These are phyloP conservation scores for Pleuronectes platessa DNA, from an alignment of 2,113 vertebrate genomes.

Conservation along the genomic window DNA sequence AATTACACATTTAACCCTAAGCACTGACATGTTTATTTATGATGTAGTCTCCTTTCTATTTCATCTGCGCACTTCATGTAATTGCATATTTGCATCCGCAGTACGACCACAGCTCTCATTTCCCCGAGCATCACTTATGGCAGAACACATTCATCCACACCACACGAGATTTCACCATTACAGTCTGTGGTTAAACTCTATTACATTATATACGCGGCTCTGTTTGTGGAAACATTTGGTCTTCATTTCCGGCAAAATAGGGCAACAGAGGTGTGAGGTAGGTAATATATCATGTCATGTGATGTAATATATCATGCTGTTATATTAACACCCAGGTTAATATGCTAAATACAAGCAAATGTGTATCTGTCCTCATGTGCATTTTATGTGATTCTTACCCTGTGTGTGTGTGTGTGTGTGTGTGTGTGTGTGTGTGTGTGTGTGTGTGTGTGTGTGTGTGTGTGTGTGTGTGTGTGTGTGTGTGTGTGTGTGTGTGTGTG, in stretches of 20 bases:
- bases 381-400: background rate
- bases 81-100: slow-evolving; percentile 71
- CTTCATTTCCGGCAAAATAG: slow-evolving; percentile 50
- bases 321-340: background rate
- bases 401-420: background rate
- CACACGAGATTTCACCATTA: slow-evolving; percentile 54
- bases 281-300: background rate
- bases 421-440: background rate
- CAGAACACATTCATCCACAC: slow-evolving; percentile 53
- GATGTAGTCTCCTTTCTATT: slow-evolving; percentile 62
- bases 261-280: slow-evolving; percentile 15
- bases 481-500: background rate
- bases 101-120: slow-evolving; percentile 39
- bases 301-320: slow-evolving; percentile 5
- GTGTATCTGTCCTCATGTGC: background rate
- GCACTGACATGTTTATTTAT: slow-evolving; percentile 75
- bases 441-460: background rate
- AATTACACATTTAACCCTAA: slow-evolving; percentile 65
- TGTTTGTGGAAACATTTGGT: slow-evolving; percentile 46
- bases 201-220: slow-evolving; percentile 26
- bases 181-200: slow-evolving; percentile 39
- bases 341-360: slow-evolving; percentile 8
- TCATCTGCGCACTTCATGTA: slow-evolving; percentile 67
- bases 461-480: background rate
- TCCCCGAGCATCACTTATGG: slow-evolving; percentile 64